Percentiles rank a stretch among this genome's conserved stretches.
Evolutionary conservation across 2,113 vertebrate genomes (phyloP).

Genomic region (Bungarus multicinctus): DNA sequence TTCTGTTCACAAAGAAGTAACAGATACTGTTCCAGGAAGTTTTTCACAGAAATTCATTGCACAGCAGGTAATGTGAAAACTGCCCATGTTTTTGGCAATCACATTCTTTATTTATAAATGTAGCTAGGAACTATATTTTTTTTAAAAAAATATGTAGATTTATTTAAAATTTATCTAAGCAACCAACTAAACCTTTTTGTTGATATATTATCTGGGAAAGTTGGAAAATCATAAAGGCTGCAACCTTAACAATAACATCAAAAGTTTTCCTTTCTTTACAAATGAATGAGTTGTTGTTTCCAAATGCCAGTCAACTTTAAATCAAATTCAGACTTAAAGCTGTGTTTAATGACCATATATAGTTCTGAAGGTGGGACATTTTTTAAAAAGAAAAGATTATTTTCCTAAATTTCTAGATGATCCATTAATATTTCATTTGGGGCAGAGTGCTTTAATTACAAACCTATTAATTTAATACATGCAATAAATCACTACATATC

Average conservation of each 20-base stretch:
- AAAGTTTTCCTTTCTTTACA: neutral
- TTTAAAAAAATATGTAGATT: neutral
- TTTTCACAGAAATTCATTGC: neutral
- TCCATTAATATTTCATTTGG: neutral
- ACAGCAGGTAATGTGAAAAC: slow-evolving; percentile 5
- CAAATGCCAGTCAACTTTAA: neutral
- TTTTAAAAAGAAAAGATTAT: neutral
- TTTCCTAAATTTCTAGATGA: neutral
- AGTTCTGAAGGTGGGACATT: neutral
- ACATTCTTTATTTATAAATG: slow-evolving; percentile 2
- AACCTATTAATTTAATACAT: neutral
- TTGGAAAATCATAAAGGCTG: neutral
- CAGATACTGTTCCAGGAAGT: neutral
- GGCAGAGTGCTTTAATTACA: neutral
- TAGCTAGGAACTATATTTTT: neutral
- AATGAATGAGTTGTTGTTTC: neutral
- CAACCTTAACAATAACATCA: neutral
- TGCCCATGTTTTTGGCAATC: neutral
- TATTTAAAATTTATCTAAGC: neutral
- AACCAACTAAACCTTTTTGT: neutral
- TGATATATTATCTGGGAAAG: neutral
- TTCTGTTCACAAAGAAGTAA: neutral
- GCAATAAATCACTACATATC: neutral
- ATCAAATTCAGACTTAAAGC: neutral
- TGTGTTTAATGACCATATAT: neutral